A percentile compares a stretch with the other conserved stretches of the same genome.
Conservation (phyloP, 2,888 invertebrate species). For the Pseudococcus viburni region DNA sequence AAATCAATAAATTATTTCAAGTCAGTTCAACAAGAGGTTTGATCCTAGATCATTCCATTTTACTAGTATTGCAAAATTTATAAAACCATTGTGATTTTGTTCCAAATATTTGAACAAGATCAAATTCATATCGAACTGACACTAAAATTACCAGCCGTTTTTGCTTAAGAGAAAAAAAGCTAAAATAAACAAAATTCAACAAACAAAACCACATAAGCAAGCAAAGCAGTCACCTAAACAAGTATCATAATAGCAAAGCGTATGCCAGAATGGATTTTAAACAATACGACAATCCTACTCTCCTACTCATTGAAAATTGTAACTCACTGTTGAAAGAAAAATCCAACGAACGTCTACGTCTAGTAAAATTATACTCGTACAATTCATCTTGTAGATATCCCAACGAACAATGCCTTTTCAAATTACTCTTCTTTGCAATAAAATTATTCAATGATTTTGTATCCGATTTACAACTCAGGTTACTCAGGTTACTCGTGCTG, state of each 20-base stretch:
- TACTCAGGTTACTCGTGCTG: slow-evolving; percentile 23
- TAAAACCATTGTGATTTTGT: no score
- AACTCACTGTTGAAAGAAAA: slow-evolving; percentile 56
- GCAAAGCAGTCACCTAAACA: not conserved
- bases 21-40: no score
- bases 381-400: slow-evolving; percentile 59
- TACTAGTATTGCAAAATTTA: no score
- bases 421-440: slow-evolving; percentile 37
- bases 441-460: not conserved
- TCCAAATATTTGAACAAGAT: no score
- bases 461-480: slow-evolving; percentile 8
- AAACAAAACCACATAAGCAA: no score
- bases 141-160: no score
- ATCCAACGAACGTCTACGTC: slow-evolving; percentile 60
- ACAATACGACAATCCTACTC: not conserved
- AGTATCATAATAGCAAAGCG: not conserved
- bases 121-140: no score
- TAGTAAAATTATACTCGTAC: slow-evolving; percentile 53
- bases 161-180: no score
- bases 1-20: no score
- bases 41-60: no score
- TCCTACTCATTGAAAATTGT: not conserved
- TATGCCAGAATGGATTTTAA: not conserved
- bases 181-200: no score
- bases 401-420: slow-evolving; percentile 64